Evolutionary conservation across 2,797 vertebrate genomes (phyloP), one percentile per base, ranked within the genome.

Genomic region (Craterocephalus amniculus): DNA sequence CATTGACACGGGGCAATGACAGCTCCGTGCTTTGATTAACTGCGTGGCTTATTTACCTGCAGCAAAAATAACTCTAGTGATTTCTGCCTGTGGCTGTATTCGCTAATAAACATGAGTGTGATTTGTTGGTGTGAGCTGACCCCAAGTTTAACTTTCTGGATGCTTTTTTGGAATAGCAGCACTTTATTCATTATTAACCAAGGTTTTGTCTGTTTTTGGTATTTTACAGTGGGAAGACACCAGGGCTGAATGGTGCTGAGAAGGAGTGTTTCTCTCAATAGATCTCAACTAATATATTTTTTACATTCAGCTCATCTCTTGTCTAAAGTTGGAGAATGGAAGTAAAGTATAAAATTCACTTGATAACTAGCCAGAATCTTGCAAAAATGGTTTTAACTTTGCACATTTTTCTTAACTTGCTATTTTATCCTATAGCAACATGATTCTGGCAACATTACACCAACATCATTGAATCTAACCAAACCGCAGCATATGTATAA

Each of bases 1-100:
- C 80, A 75, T 84, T 87, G 84, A 81, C 72, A 43, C 9, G 31
- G 55, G 87, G 82, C 78, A 87, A 88, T 77, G 73, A 76, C 74
- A 71, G 45, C 4, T 51, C 63, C 20, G 14, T 18, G 52, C 68
- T 83, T 78, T 84, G 76, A 87, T 84, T 73, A 52, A 55, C 48
- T 69, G 78, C 70, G 68, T 80, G 38, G 2, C 59, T 70, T 36
- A 31, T 73, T 83, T 57, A 83, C 69, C 80, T 64, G 58, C 74
- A 76, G 76, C 63, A 45, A 80, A 51, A 78, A 77, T 72, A 72
- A 85, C 82, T 72, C 75, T 45, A 62, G 27, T n/a, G 2, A 34
- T 69, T 79, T 26, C 58, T 51, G 65, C 71, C 80, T 1, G 18
- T 1, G 70, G 68, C 52, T 67, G 35, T 38, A 10, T 48, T 26